phyloP scores from a whole-genome alignment of 2,888 invertebrate genomes.

The Linnaemya tessellans region DNA sequence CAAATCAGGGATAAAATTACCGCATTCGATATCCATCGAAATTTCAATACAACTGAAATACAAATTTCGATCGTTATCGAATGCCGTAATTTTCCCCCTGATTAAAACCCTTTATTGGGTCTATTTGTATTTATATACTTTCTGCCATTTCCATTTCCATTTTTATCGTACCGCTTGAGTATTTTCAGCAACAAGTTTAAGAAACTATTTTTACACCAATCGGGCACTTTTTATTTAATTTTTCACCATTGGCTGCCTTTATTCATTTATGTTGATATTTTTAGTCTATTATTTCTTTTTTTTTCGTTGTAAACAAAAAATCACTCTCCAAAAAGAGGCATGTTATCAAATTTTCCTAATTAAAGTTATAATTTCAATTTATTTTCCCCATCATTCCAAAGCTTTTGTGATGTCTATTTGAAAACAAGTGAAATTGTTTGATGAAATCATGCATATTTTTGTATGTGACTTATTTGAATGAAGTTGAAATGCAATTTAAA shows the following conservation, averaged over 20 bases:
- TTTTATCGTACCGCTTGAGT: neutral
- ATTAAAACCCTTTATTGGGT: no score
- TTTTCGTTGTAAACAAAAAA: slow-evolving; percentile 20
- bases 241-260: slow-evolving; percentile 66
- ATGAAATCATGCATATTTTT: slow-evolving; percentile 11
- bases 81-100: no score
- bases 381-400: slow-evolving; percentile 5
- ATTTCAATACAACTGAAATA: no score
- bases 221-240: slow-evolving; percentile 39
- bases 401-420: slow-evolving; percentile 66
- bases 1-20: no score
- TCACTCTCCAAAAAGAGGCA: slow-evolving; percentile 20
- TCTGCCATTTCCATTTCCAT: neutral
- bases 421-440: slow-evolving; percentile 22
- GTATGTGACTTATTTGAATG: slow-evolving; percentile 46
- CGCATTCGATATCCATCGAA: no score
- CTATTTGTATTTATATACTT: neutral
- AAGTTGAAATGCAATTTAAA: slow-evolving; percentile 47
- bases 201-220: slow-evolving; percentile 44
- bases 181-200: neutral
- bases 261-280: neutral
- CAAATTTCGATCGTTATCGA: no score
- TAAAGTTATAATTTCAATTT: slow-evolving; percentile 5
- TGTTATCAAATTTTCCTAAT: slow-evolving; percentile 34
- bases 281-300: neutral